Evolutionary conservation across 2,888 invertebrate species (phyloP), one percentile per base, ranked within the genome.

Genomic region (Pristionchus mayeri): DNA sequence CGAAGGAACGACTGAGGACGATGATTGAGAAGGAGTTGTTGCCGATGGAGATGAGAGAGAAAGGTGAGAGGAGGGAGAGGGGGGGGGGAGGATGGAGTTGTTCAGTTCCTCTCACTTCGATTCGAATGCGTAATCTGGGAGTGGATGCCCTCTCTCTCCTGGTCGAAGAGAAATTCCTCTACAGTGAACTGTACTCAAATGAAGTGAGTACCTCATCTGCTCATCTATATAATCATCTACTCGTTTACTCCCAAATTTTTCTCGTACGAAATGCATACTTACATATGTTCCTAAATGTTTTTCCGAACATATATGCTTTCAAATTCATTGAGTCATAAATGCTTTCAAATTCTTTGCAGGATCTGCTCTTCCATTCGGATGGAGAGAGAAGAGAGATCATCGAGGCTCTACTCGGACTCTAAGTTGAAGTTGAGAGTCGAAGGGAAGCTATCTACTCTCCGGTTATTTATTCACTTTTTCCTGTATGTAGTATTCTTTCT

Each of bases 91-190:
- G 9, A 63, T 30, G 27, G 18, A 63, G 27, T 30, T 63, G 13
- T 9, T 30, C 67, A 67, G 67, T 13, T 67, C 67, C 27, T 18
- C 27, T 48, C 7, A 24, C n/a, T 2, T 27, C 48, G 24, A 34
- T 44, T 75, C 75, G 75, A 40, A 44, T 75, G 44, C 75, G 48
- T 48, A 27, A 24, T 34, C 75, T 75, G 44, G 75, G 75, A 30
- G 21, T 75, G 13, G 44, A 75, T 13, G 44, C 27, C 34, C 4
- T 9, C 21, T 48, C 44, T 3, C 40, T 48, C 16, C 75, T 48
- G 27, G 16, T 44, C 75, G 75, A 75, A 21, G 44, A 48, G 24
- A 75, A 18, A 48, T 24, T n/a, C 27, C 48, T 75, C 44, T 75
- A 75, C 48, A 21, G n/a, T 7, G 75, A 75, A 34, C 27, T 75